A percentile compares a stretch with the other conserved stretches of the same genome.
Evolutionary conservation across 2,888 invertebrate genomes (phyloP).

Genomic region (Lithophane socia): DNA sequence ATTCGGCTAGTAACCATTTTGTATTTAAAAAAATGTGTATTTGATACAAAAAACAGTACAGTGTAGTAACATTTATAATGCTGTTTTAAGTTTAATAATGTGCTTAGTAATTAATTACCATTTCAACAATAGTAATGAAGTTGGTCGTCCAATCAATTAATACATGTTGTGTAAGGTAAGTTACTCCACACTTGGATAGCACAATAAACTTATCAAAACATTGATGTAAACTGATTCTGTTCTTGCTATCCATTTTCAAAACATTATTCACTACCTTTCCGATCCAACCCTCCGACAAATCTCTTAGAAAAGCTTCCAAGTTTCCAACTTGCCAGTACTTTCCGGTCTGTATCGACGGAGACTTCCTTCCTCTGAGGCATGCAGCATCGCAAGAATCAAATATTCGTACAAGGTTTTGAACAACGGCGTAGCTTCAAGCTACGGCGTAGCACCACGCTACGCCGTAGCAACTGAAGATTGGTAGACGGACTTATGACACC

Average conservation of each 20-base stretch:
- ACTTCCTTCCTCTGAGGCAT: constrained; percentile 13
- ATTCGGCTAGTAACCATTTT: background rate
- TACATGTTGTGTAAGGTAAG: too few species aligned
- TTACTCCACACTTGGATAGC: background rate
- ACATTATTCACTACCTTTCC: background rate
- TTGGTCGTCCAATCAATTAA: too few species aligned
- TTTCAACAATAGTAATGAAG: too few species aligned
- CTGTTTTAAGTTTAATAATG: background rate
- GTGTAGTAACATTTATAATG: background rate
- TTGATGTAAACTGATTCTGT: background rate
- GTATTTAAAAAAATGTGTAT: too few species aligned
- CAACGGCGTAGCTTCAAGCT: background rate
- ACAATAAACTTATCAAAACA: background rate
- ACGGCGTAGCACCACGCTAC: constrained; percentile 6
- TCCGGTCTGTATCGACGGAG: constrained; percentile 3
- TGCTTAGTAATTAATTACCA: background rate
- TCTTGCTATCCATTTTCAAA: background rate
- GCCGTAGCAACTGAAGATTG: background rate
- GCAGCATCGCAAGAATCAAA: background rate
- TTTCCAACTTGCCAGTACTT: constrained; percentile 9
- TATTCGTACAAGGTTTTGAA: constrained; percentile 7
- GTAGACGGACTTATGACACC: background rate
- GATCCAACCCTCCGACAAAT: constrained; percentile 4
- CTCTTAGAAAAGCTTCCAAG: constrained; percentile 3
- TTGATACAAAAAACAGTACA: background rate